These are phyloP conservation scores for Proterorhinus semilunaris DNA, from an alignment of 2,113 vertebrate genomes.

Conservation along the genomic window DNA sequence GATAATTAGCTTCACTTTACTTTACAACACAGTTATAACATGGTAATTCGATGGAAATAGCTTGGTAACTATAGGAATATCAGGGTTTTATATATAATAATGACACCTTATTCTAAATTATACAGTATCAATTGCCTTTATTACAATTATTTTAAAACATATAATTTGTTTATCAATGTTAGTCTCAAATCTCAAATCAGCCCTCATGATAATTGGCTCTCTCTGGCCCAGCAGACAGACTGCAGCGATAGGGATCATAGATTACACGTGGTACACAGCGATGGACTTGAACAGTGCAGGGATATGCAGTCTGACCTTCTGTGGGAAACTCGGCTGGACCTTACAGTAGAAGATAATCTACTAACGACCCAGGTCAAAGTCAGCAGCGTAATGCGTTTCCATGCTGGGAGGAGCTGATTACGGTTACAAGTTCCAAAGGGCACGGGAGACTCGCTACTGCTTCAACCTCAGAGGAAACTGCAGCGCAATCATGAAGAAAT, in stretches of 20 bases:
- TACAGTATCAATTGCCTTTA: too few species aligned
- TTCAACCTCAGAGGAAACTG: neutral
- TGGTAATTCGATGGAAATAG: too few species aligned
- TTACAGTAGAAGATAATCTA: constrained; percentile 48
- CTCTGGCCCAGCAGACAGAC: constrained; percentile 19
- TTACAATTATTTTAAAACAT: too few species aligned
- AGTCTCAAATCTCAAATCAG: neutral
- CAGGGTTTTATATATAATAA: too few species aligned
- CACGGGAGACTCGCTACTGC: constrained; percentile 22
- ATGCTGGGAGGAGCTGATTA: constrained; percentile 44
- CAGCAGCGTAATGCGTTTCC: constrained; percentile 42
- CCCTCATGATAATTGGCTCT: constrained; percentile 17
- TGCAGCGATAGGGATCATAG: constrained; percentile 21
- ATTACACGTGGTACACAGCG: constrained; percentile 17
- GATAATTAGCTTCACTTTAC: too few species aligned
- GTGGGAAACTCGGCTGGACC: constrained; percentile 17
- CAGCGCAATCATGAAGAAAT: too few species aligned
- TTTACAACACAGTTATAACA: too few species aligned
- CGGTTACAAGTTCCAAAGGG: constrained; percentile 47
- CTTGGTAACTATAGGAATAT: too few species aligned
- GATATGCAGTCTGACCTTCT: constrained; percentile 50
- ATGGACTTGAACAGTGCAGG: constrained; percentile 26
- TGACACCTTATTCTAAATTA: too few species aligned
- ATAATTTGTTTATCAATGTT: too few species aligned
- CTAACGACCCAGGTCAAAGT: constrained; percentile 46